phyloP scores from a whole-genome alignment of 2,113 vertebrate species.

The Carassius auratus region DNA sequence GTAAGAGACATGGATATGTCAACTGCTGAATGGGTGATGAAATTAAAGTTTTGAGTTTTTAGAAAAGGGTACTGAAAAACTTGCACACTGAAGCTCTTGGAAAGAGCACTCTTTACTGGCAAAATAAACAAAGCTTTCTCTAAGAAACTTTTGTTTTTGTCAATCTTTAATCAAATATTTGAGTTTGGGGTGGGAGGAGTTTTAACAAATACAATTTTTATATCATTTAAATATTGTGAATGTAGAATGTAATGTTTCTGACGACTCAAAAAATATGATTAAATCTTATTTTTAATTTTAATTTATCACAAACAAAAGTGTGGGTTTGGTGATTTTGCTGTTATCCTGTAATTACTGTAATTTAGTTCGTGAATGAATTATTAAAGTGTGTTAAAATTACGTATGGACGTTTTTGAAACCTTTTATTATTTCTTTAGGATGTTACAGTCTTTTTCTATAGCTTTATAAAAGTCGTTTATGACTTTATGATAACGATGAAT shows the following conservation, averaged over 20 bases:
- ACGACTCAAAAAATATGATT: background rate
- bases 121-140: background rate
- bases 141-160: background rate
- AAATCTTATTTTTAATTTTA: background rate
- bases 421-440: background rate
- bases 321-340: background rate
- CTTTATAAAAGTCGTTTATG: background rate
- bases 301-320: background rate
- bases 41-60: constrained; percentile 16
- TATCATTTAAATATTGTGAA: background rate
- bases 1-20: constrained; percentile 29
- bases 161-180: background rate
- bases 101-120: constrained; percentile 12
- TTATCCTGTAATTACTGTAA: background rate
- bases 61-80: constrained; percentile 31
- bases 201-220: background rate
- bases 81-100: constrained; percentile 3
- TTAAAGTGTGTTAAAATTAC: background rate
- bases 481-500: background rate
- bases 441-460: background rate
- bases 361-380: background rate
- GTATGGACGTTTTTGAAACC: background rate
- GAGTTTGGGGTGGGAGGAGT: background rate
- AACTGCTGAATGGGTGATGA: background rate
- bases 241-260: background rate